Conservation (phyloP, 2,797 vertebrate genomes). For the Squalus acanthias region DNA sequence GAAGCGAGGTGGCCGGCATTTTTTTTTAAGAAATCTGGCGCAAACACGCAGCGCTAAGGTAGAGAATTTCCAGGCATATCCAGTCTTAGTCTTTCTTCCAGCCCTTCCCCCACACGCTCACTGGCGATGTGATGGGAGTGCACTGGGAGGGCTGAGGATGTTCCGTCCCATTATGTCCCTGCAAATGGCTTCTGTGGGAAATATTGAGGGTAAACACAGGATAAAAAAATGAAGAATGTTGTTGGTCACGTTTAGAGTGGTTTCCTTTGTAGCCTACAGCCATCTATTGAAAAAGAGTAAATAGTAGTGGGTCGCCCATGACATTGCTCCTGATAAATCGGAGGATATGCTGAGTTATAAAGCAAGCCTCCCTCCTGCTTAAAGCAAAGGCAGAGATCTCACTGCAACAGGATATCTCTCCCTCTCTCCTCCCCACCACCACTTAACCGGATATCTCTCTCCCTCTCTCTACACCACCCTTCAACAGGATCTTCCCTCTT, state of each 20-base stretch:
- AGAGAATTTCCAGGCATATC: neutral
- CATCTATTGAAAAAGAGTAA: neutral
- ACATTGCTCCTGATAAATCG: neutral
- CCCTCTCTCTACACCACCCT: neutral
- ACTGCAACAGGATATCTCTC: neutral
- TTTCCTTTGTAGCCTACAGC: neutral
- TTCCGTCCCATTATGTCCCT: neutral
- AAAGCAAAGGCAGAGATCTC: neutral
- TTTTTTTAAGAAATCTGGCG: too few species aligned
- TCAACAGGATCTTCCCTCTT: neutral
- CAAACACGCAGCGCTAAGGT: too few species aligned
- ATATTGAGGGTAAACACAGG: neutral
- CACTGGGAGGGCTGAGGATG: too few species aligned
- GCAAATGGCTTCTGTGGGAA: neutral
- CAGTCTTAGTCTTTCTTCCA: neutral
- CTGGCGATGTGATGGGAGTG: neutral
- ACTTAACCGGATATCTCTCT: neutral
- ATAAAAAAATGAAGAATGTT: too few species aligned
- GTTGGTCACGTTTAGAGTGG: neutral
- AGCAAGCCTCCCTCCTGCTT: too few species aligned
- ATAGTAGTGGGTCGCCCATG: neutral
- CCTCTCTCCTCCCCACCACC: neutral
- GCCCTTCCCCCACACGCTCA: neutral
- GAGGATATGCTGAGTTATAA: neutral
- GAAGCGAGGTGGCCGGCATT: too few species aligned